Base-by-base conservation (phyloP, 1,140 invertebrate species). In the Drosophila serrata region DNA sequence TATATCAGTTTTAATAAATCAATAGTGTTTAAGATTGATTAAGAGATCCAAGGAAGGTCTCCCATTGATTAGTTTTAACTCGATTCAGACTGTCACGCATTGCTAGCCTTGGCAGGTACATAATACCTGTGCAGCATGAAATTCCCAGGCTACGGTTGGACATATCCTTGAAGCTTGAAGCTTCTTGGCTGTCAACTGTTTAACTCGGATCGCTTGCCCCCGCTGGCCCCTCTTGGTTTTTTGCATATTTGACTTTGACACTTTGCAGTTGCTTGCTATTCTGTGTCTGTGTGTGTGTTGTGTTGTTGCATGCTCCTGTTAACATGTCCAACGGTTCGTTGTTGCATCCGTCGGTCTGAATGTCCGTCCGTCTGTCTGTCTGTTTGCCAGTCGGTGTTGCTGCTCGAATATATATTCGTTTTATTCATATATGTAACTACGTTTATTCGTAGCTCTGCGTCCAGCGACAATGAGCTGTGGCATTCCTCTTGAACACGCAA, bases 131-230 rank as follows among this genome's bases (percentile, higher is more conserved):
- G 33, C 51, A 55, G 46, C 55, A 33, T 24, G 29, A 64, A 58
- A 73, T 80, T 88, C 76, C 84, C 84, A 88, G 69, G 72, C 61
- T 77, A 58, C 68, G 55, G 31, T 55, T 74, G 76, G 62, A 69
- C 77, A 79, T 67, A 87, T 87, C 84, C 84, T 88, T 88, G 84
- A 88, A 87, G 84, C 80, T 77, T 84, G 80, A 85, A 87, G n/a
- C 88, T 87, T 87, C 84, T 87, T 76, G 73, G 82, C 84, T 87
- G 84, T 87, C 84, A 84, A 87, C 84, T 73, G 87, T 87, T 88
- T 87, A 87, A 87, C 84, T 87, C 82, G 77, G 45, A 29, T 43
- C 33, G 59, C 58, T 61, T 42, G 55, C 53, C 55, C 45, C 35
- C 39, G 29, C 53, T 48, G 22, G n/a, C 48, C 58, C 45, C 59